These are phyloP conservation scores for Amblyjoppa fuscipennis DNA, from an alignment of 2,888 invertebrate genomes.

Conservation along the genomic window DNA sequence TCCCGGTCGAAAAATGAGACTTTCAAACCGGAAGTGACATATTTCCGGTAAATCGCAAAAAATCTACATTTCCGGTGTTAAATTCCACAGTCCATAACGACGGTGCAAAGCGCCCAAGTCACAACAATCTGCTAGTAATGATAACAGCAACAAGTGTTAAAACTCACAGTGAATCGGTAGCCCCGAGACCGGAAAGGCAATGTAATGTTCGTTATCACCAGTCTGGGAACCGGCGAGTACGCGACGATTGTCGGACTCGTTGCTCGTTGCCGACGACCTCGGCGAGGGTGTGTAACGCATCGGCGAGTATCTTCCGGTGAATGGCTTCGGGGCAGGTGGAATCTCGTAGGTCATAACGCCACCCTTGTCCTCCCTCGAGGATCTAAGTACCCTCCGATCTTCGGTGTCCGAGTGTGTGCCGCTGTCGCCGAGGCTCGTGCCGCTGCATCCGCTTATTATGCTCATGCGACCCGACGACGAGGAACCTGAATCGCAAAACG, in stretches of 20 bases:
- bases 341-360: constrained; percentile 85
- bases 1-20: too few species aligned
- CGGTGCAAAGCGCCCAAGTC: too few species aligned
- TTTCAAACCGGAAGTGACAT: too few species aligned
- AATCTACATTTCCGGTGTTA: too few species aligned
- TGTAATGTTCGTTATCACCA: constrained; percentile 85
- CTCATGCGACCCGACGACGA: constrained; percentile 93
- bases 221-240: constrained; percentile 62
- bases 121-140: background rate
- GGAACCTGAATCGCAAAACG: constrained; percentile 86
- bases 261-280: constrained; percentile 68
- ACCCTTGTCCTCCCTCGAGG: constrained; percentile 77
- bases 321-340: constrained; percentile 86
- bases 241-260: constrained; percentile 71
- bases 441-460: constrained; percentile 90
- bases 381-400: constrained; percentile 87
- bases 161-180: constrained; percentile 85
- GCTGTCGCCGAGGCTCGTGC: constrained; percentile 93
- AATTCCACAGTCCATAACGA: too few species aligned
- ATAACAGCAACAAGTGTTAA: constrained; percentile 18
- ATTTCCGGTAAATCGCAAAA: too few species aligned
- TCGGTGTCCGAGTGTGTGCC: constrained; percentile 95
- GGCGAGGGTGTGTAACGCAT: constrained; percentile 75
- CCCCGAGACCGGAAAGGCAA: constrained; percentile 86
- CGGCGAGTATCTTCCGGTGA: constrained; percentile 80